Conservation (phyloP, 2,888 invertebrate species). For the Nomada hirtipes region DNA sequence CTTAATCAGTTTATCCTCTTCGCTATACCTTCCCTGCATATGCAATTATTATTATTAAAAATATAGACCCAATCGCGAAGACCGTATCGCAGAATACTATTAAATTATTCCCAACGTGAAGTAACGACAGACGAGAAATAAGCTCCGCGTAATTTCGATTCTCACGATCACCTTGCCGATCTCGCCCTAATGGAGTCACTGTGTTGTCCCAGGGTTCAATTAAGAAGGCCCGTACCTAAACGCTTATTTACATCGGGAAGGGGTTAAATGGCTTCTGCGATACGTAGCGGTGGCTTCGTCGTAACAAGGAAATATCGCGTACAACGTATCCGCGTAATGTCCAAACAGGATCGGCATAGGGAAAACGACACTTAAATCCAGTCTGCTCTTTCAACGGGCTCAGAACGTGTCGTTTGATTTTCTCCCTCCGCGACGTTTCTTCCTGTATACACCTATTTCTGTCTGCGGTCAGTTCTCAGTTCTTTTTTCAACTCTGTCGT, state of each 20-base stretch:
- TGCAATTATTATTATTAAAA: too few relatives aligned
- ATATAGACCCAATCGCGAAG: too few relatives aligned
- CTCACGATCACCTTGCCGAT: too few relatives aligned
- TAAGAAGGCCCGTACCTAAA: conserved; percentile 11
- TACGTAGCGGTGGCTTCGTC: background rate
- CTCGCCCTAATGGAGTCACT: background rate
- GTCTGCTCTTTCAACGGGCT: conserved; percentile 49
- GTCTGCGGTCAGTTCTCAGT: background rate
- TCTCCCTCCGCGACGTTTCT: background rate
- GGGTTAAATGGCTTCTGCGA: conserved; percentile 24
- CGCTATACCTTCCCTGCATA: background rate
- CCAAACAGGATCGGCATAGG: conserved; percentile 29
- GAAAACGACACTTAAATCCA: conserved; percentile 58
- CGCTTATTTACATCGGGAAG: conserved; percentile 14
- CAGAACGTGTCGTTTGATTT: conserved; percentile 24
- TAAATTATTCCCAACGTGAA: too few relatives aligned
- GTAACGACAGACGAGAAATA: too few relatives aligned
- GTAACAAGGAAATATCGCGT: background rate
- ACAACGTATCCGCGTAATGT: background rate
- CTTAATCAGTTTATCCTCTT: background rate
- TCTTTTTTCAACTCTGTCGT: background rate
- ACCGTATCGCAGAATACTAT: too few relatives aligned
- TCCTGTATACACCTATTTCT: too few relatives aligned
- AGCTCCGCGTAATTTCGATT: too few relatives aligned
- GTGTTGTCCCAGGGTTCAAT: background rate